Base-by-base conservation (phyloP, 2,113 vertebrate genomes). In the Camelus bactrianus region DNA sequence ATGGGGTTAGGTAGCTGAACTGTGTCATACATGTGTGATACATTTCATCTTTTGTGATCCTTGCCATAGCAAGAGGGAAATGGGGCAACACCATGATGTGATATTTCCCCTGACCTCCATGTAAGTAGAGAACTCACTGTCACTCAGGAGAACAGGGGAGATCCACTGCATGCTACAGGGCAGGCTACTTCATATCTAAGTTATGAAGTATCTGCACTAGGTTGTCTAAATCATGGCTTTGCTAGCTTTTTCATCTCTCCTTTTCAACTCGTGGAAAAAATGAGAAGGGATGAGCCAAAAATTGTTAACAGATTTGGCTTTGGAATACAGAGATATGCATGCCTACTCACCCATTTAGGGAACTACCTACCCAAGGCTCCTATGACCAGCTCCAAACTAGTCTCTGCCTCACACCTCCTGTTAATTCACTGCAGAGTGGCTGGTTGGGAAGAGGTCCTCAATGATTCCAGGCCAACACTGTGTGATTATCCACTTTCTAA, bases 401-500 rank as follows among this genome's bases (percentile, higher is more conserved):
- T 87, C 62, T 94, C 69, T 84, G 42, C 20, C 26, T 20, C 15
- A 9, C 17, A 8, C 32, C 35, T 76, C 54, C 16, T 85, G 24
- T 75, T 76, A 89, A 85, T 60, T 91, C 69, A n/a, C 2, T 75
- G 14, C 42, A 15, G 19, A 91, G 38, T 83, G 20, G 35, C 83
- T 90, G 24, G 19, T 60, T 81, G 87, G 56, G 20, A 92, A 76
- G 77, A 83, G 52, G 30, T 48, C 42, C 26, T 83, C 19, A 54
- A 48, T 60, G 88, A 94, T 82, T 76, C n/a, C 13, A 60, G 79
- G 52, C 14, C 77, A 93, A 82, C n/a, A 54, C 82, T 91, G n/a
- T 42, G 4, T 73, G 48, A 67, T 73, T 77, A 82, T 73, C 24
- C 52, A n/a, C 48, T 84, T 91, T 97, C 54, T 94, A 62, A 95